Conservation (phyloP, 2,888 invertebrate genomes). For the Habroteleia sp. region DNA sequence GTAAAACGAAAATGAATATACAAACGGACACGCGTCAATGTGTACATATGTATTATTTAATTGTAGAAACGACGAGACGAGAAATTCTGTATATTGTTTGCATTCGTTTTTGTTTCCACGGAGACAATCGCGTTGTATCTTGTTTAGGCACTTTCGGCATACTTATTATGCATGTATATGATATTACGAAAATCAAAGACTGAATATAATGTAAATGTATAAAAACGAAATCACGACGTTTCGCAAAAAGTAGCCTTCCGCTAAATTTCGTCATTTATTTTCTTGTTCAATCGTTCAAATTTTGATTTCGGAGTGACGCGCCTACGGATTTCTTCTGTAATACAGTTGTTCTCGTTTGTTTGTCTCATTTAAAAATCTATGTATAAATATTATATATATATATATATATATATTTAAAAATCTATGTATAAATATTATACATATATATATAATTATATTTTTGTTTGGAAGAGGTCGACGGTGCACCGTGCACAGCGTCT, state of each 20-base stretch:
- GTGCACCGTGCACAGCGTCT: slow-evolving; percentile 11
- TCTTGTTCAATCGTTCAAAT: background rate
- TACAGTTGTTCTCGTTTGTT: slow-evolving; percentile 22
- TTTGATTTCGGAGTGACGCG: slow-evolving; percentile 43
- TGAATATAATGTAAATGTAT: slow-evolving; percentile 54
- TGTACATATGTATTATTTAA: slow-evolving; percentile 38
- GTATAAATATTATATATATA: slow-evolving; percentile 6
- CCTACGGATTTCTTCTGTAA: slow-evolving; percentile 13
- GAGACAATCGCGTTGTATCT: slow-evolving; percentile 54
- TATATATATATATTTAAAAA: no score
- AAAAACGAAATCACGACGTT: slow-evolving; percentile 23
- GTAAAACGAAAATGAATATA: background rate
- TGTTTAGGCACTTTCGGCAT: slow-evolving; percentile 56
- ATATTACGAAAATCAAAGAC: slow-evolving; percentile 58
- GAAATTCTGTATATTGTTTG: slow-evolving; percentile 28
- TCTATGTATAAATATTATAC: no score
- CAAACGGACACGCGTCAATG: slow-evolving; percentile 2
- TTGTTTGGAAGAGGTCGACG: slow-evolving; percentile 10
- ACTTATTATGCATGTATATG: slow-evolving; percentile 50
- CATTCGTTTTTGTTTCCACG: slow-evolving; percentile 30
- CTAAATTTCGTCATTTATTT: slow-evolving; percentile 4
- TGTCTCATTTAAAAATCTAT: slow-evolving; percentile 34
- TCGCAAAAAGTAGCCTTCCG: background rate
- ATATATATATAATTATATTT: slow-evolving; percentile 17
- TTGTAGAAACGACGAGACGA: slow-evolving; percentile 22